Evolutionary conservation across 1,140 invertebrate species (phyloP).

Genomic region (Asobara japonica): DNA sequence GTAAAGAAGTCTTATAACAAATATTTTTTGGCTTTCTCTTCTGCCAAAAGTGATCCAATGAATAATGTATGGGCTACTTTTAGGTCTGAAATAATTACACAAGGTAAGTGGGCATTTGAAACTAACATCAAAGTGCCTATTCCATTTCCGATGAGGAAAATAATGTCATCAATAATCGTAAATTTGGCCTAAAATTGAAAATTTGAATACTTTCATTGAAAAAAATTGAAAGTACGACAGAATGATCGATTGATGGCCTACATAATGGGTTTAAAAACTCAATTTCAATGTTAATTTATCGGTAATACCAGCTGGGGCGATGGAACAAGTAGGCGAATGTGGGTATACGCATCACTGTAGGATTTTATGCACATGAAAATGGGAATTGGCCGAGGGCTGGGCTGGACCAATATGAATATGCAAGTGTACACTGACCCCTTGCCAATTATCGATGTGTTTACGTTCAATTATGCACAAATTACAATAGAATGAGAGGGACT

Average conservation of each 20-base stretch:
- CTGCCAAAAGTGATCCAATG: no score
- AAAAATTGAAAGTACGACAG: not conserved
- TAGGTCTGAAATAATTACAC: no score
- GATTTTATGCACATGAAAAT: conserved; percentile 23
- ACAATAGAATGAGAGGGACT: not conserved
- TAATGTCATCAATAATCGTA: no score
- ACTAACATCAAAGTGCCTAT: no score
- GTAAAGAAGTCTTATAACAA: no score
- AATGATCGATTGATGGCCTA: not conserved
- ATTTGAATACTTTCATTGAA: not conserved
- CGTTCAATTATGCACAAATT: conserved; percentile 46
- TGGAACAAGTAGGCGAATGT: not conserved
- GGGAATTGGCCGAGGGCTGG: conserved; percentile 9
- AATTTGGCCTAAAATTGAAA: no score
- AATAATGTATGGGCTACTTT: no score
- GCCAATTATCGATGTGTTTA: conserved; percentile 44
- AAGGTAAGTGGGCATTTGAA: no score
- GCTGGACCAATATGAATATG: conserved; percentile 19
- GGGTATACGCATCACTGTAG: not conserved
- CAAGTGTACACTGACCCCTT: conserved; percentile 33
- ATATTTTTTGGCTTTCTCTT: no score
- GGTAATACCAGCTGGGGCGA: not conserved
- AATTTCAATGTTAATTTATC: not conserved
- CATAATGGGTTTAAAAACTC: not conserved
- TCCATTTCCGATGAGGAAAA: no score